These are phyloP conservation scores for Porites evermanni DNA, from an alignment of 92 coral and sea anemone species.

Conservation along the genomic window DNA sequence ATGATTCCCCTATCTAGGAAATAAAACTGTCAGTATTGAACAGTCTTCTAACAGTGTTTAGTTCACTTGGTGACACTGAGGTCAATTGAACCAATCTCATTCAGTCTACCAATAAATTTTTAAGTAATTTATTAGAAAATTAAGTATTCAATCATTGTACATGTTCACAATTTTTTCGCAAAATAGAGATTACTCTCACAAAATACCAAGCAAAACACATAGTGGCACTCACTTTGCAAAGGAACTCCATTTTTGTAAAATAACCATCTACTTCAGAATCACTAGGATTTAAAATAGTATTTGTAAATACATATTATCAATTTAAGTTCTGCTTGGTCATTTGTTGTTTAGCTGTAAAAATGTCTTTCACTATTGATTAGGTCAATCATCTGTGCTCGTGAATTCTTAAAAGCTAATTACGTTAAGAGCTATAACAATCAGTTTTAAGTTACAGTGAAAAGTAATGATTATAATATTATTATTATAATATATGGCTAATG, in stretches of 20 bases:
- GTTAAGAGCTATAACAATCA: background rate
- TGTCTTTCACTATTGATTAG: background rate
- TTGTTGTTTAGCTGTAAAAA: background rate
- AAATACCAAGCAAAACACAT: no score
- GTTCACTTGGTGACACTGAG: background rate
- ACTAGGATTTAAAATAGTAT: slow-evolving; percentile 14
- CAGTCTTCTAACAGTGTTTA: background rate
- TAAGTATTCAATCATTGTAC: background rate
- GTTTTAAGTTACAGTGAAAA: slow-evolving; percentile 22
- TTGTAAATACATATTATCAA: slow-evolving; percentile 23
- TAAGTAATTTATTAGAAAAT: background rate
- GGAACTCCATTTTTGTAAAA: slow-evolving; percentile 5
- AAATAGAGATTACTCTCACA: no score
- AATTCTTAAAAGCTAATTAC: slow-evolving; percentile 1
- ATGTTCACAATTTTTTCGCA: background rate
- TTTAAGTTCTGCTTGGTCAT: slow-evolving; percentile 9
- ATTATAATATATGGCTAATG: slow-evolving; percentile 44
- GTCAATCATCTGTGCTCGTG: slow-evolving; percentile 4
- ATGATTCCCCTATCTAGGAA: background rate
- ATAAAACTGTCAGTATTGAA: background rate
- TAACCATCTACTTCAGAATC: background rate
- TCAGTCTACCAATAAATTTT: background rate
- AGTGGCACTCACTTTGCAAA: background rate
- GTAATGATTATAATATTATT: background rate
- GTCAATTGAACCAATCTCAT: background rate